These are phyloP conservation scores for Dusona sp. DNA, from an alignment of 2,888 invertebrate species.

Conservation along the genomic window DNA sequence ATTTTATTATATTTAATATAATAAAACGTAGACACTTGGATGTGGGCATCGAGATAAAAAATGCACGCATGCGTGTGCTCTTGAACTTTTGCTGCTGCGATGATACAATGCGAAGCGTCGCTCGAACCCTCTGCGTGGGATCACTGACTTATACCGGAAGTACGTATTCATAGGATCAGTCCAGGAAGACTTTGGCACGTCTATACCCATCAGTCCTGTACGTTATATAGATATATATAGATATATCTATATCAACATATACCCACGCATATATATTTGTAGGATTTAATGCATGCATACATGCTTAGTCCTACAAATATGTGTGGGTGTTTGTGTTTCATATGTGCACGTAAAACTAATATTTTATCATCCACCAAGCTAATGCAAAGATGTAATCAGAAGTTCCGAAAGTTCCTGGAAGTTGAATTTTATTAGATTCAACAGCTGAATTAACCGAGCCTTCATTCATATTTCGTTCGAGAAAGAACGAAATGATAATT, in stretches of 20 bases:
- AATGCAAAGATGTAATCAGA: slow-evolving; percentile 34
- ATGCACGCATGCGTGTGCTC: slow-evolving; percentile 43
- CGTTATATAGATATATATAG: neutral
- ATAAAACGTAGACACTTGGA: slow-evolving; percentile 17
- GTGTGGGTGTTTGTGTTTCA: slow-evolving; percentile 4
- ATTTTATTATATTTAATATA: slow-evolving; percentile 22
- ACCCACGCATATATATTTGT: neutral
- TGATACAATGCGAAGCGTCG: slow-evolving; percentile 46
- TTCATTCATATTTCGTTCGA: neutral
- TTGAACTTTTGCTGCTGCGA: slow-evolving; percentile 39
- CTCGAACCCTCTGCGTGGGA: slow-evolving; percentile 45
- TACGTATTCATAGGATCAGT: slow-evolving; percentile 20
- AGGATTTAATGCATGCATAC: neutral
- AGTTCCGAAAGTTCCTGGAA: slow-evolving; percentile 12
- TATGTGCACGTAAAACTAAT: slow-evolving; percentile 31
- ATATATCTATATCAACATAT: neutral
- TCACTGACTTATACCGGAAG: slow-evolving; percentile 65
- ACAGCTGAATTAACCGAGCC: neutral
- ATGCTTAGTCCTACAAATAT: neutral
- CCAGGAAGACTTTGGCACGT: slow-evolving; percentile 41
- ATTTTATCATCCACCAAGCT: slow-evolving; percentile 31
- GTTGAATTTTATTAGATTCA: slow-evolving; percentile 4
- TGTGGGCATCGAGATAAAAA: slow-evolving; percentile 12
- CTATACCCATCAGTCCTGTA: neutral
- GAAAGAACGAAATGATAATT: neutral